A percentile compares a stretch with the other conserved stretches of the same genome.
Conservation (phyloP, 1,140 invertebrate species). For the Bombus breviceps region DNA sequence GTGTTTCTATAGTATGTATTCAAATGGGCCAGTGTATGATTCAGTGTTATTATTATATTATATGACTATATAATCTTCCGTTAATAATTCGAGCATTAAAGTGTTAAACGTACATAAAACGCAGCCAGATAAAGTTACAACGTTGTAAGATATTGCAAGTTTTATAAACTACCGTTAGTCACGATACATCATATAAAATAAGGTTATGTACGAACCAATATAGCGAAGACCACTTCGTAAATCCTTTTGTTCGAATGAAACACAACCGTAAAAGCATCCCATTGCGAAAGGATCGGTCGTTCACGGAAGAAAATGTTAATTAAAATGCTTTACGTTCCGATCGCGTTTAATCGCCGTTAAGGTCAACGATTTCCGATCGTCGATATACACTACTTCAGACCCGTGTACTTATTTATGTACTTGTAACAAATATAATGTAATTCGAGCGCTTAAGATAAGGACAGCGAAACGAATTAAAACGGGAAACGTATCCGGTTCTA, state of each 20-base stretch:
- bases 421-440: neutral
- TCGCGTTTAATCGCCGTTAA: neutral
- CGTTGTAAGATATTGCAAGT: neutral
- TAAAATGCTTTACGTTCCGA: conserved; percentile 15
- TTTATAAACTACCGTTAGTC: neutral
- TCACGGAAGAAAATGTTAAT: conserved; percentile 7
- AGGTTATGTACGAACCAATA: neutral
- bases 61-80: neutral
- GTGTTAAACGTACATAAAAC: neutral
- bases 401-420: neutral
- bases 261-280: neutral
- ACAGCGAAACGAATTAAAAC: conserved; percentile 37
- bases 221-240: neutral
- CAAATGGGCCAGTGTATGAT: neutral
- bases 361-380: neutral
- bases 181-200: neutral
- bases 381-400: neutral
- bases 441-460: neutral
- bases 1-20: neutral
- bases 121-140: neutral
- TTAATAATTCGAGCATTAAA: neutral
- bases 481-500: neutral
- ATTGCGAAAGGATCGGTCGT: neutral
- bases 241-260: neutral
- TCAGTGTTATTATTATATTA: neutral